These are phyloP conservation scores for Carterocephalus palaemon DNA, from an alignment of 2,888 invertebrate genomes.

Conservation along the genomic window DNA sequence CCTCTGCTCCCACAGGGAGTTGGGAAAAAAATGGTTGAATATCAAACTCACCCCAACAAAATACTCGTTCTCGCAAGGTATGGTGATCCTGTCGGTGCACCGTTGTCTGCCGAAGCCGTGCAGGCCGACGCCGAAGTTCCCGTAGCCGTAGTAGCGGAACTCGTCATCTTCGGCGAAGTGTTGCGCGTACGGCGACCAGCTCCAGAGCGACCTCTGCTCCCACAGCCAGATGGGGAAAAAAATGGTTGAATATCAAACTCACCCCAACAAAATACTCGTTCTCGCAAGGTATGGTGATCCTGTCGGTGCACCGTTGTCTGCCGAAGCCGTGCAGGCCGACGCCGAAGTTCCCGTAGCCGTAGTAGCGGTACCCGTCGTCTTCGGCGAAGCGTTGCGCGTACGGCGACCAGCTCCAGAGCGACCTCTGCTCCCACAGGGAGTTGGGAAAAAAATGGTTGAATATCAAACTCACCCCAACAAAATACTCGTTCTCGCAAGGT, in stretches of 20 bases:
- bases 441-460: no score
- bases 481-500: slow-evolving; percentile 91
- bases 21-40: no score
- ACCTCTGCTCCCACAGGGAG: no score
- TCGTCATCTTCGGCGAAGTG: slow-evolving; percentile 50
- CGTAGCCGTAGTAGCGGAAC: slow-evolving; percentile 61
- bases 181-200: slow-evolving; percentile 70
- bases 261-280: no score
- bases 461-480: slow-evolving; percentile 80
- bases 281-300: no score
- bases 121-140: slow-evolving; percentile 55
- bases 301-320: no score
- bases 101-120: slow-evolving; percentile 58
- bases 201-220: slow-evolving; percentile 39
- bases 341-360: no score
- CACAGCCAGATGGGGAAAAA: slow-evolving; percentile 57
- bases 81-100: slow-evolving; percentile 86
- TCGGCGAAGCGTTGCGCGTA: no score
- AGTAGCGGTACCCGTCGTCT: no score
- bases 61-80: slow-evolving; percentile 91
- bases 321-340: no score
- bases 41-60: slow-evolving; percentile 81
- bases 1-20: slow-evolving; percentile 47
- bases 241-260: no score
- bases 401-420: no score